Evolutionary conservation across 2,888 invertebrate species (phyloP).

Genomic region (Acleris cristana): DNA sequence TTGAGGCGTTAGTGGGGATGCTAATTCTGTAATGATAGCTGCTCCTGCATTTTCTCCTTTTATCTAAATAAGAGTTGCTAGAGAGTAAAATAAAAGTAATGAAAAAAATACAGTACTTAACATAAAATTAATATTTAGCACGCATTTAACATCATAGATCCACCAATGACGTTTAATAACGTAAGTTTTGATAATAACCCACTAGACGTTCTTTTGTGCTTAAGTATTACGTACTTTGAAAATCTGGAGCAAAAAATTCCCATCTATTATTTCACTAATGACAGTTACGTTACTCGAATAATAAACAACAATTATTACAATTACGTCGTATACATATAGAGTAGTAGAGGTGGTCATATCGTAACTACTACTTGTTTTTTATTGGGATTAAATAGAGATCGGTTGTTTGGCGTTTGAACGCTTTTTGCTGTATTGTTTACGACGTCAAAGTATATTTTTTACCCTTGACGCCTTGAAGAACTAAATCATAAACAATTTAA

Average conservation of each 20-base stretch:
- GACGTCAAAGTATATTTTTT: background rate
- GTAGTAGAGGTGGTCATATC: background rate
- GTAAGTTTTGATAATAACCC: conserved; percentile 16
- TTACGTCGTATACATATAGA: conserved; percentile 8
- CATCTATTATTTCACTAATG: conserved; percentile 44
- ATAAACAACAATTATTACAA: conserved; percentile 34
- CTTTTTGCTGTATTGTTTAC: conserved; percentile 16
- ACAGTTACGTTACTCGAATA: conserved; percentile 34
- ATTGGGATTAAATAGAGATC: conserved; percentile 4
- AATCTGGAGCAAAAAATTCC: conserved; percentile 52
- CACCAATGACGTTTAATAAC: conserved; percentile 6
- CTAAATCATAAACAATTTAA: too few relatives aligned
- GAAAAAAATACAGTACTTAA: too few relatives aligned
- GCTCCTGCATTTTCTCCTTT: too few relatives aligned
- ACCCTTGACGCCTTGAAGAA: conserved; percentile 1
- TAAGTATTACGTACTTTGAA: conserved; percentile 37
- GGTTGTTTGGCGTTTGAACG: conserved; percentile 15
- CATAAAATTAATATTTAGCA: too few relatives aligned
- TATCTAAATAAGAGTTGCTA: too few relatives aligned
- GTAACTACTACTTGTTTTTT: conserved; percentile 17
- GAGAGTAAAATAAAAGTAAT: too few relatives aligned
- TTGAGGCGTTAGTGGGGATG: too few relatives aligned
- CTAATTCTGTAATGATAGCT: too few relatives aligned
- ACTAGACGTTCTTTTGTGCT: conserved; percentile 20
- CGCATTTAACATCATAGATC: background rate